Conservation (phyloP, 2,113 vertebrate species). For the Corydoras sp. region DNA sequence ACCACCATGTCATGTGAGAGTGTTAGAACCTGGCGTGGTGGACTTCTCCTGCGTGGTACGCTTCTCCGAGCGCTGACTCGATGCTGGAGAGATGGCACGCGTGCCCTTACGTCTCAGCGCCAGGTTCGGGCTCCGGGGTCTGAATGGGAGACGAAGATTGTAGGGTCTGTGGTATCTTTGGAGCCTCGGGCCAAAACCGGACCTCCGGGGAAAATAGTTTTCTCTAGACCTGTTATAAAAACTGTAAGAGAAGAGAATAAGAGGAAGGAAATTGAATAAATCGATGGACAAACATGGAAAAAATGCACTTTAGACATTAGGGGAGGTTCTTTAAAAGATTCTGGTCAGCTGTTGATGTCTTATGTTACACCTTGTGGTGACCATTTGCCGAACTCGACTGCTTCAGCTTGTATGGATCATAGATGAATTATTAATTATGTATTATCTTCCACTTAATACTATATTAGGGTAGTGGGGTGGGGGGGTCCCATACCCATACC, state of each 20-base stretch:
- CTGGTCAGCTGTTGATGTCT: no score
- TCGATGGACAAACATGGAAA: no score
- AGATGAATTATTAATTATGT: no score
- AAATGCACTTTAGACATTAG: no score
- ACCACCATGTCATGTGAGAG: neutral
- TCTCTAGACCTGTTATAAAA: slow-evolving; percentile 45
- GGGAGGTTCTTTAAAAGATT: no score
- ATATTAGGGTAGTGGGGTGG: no score
- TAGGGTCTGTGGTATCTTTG: slow-evolving; percentile 40
- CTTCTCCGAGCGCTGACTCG: slow-evolving; percentile 14
- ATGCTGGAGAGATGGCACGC: neutral
- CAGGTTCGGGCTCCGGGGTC: slow-evolving; percentile 3
- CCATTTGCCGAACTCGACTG: no score
- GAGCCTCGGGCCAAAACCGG: slow-evolving; percentile 31
- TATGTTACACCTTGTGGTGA: no score
- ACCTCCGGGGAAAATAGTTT: slow-evolving; percentile 45
- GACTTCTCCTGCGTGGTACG: slow-evolving; percentile 11
- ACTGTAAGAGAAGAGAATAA: neutral
- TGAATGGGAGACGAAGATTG: neutral
- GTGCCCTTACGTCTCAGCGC: neutral
- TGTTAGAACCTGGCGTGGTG: slow-evolving; percentile 10
- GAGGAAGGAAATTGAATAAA: no score
- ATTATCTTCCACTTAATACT: no score
- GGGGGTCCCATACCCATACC: no score
- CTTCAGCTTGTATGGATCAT: no score